Evolutionary conservation across 1,140 invertebrate species (phyloP).

Genomic region (Aphis craccivora): DNA sequence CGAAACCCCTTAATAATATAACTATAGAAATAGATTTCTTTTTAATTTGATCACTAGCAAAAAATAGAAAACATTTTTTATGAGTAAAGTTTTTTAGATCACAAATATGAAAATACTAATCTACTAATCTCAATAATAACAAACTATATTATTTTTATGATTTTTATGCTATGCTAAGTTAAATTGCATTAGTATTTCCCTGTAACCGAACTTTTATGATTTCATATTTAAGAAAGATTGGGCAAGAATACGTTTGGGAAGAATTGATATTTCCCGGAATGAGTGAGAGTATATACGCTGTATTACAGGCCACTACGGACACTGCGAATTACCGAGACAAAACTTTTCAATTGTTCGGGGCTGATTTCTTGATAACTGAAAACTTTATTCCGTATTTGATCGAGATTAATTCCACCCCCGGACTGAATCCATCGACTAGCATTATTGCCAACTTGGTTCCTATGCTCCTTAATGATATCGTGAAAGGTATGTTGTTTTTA

Average conservation of each 20-base stretch:
- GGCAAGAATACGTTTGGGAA: constrained; percentile 79
- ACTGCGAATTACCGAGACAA: constrained; percentile 85
- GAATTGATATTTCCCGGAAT: constrained; percentile 88
- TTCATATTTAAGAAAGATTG: constrained; percentile 65
- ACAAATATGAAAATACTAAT: too few relatives aligned
- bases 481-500: constrained; percentile 77
- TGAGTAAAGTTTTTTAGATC: too few relatives aligned
- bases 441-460: constrained; percentile 87
- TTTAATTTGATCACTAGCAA: background rate
- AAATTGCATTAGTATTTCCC: background rate
- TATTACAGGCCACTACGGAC: constrained; percentile 85
- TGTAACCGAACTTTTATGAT: background rate
- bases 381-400: constrained; percentile 91
- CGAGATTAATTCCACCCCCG: constrained; percentile 94
- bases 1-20: background rate
- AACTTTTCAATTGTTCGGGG: constrained; percentile 92
- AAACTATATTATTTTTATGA: too few relatives aligned
- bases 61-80: too few relatives aligned
- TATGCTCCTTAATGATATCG: constrained; percentile 87
- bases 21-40: background rate
- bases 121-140: too few relatives aligned
- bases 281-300: constrained; percentile 84
- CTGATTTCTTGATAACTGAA: constrained; percentile 90
- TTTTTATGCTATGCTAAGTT: background rate
- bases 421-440: constrained; percentile 86